These are phyloP conservation scores for Labroides dimidiatus DNA, from an alignment of 2,797 vertebrate species.

Conservation along the genomic window DNA sequence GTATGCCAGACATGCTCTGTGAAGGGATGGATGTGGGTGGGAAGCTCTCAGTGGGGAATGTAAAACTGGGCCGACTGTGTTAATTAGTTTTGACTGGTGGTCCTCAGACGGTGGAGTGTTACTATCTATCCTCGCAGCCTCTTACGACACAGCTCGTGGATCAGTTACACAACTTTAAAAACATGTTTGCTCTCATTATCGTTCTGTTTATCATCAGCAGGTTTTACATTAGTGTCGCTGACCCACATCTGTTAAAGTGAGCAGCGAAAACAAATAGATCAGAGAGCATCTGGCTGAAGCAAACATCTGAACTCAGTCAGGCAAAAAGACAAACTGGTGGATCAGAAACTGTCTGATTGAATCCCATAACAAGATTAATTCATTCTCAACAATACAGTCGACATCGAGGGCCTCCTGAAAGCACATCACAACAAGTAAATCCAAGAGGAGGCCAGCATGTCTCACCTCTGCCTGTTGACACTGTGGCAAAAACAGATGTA, in stretches of 20 bases:
- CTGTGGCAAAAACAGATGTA: no score
- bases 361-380: no score
- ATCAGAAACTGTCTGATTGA: no score
- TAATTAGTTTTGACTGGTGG: slow-evolving; percentile 46
- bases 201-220: neutral
- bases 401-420: no score
- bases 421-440: no score
- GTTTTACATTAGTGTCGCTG: neutral
- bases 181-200: neutral
- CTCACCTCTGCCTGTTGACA: no score
- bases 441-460: no score
- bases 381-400: no score
- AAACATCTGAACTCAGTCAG: neutral
- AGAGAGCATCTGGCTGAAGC: neutral
- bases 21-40: slow-evolving; percentile 62
- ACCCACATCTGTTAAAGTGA: neutral
- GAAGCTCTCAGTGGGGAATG: slow-evolving; percentile 45
- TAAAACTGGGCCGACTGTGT: slow-evolving; percentile 48
- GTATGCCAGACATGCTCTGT: slow-evolving; percentile 69
- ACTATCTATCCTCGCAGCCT: slow-evolving; percentile 9
- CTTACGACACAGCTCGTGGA: neutral
- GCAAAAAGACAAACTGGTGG: neutral
- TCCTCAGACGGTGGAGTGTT: slow-evolving; percentile 26
- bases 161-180: neutral
- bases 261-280: neutral